Conservation (phyloP, 2,113 vertebrate genomes). For the Nothobranchius kuhntae region DNA sequence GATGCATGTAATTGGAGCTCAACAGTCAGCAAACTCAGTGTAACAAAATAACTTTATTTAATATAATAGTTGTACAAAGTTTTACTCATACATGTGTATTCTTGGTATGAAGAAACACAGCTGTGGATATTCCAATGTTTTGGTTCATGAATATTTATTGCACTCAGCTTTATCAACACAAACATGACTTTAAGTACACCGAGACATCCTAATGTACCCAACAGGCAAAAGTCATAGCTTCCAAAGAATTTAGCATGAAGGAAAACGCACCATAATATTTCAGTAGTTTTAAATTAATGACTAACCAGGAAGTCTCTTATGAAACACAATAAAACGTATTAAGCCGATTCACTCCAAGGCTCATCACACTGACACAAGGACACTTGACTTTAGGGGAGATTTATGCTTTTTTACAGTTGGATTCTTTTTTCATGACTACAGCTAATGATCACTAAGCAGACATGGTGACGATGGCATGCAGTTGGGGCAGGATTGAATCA, state of each 20-base stretch:
- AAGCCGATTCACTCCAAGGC: constrained; percentile 32
- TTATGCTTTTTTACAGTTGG: constrained; percentile 39
- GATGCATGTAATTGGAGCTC: too few relatives aligned
- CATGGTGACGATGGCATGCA: constrained; percentile 37
- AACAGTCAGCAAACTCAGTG: too few relatives aligned
- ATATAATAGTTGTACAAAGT: too few relatives aligned
- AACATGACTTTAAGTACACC: constrained; percentile 56
- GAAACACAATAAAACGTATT: constrained; percentile 12
- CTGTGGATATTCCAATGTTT: background rate
- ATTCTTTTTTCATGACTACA: constrained; percentile 26
- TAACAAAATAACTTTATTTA: too few relatives aligned
- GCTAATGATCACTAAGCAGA: constrained; percentile 21
- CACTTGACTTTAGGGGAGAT: constrained; percentile 67
- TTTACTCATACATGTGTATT: background rate
- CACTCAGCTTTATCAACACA: constrained; percentile 74
- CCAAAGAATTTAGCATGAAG: constrained; percentile 33
- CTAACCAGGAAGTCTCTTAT: constrained; percentile 10
- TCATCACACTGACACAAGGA: constrained; percentile 72
- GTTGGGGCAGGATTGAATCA: background rate
- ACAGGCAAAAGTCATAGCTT: constrained; percentile 38
- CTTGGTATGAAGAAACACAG: background rate
- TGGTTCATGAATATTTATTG: constrained; percentile 73
- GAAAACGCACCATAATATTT: constrained; percentile 29
- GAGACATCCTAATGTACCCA: constrained; percentile 30
- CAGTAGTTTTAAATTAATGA: constrained; percentile 23